Percentiles rank a stretch among this genome's conserved stretches.
These are phyloP conservation scores for Lasioglossum oenotherae DNA, from an alignment of 2,888 invertebrate species.

Conservation along the genomic window DNA sequence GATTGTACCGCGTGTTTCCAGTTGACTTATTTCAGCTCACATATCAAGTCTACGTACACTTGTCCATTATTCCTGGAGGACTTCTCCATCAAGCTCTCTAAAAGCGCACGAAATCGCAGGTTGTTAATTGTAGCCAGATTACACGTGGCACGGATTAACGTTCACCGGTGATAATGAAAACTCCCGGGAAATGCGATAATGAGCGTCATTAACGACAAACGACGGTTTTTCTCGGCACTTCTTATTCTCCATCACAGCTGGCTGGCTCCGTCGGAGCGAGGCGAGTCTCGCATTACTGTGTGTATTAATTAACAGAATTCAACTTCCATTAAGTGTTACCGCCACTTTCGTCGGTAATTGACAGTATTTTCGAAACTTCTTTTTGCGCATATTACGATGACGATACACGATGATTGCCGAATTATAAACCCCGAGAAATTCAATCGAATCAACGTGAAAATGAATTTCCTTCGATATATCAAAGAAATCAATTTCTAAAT, in stretches of 20 bases:
- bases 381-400: neutral
- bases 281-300: neutral
- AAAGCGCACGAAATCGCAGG: slow-evolving; percentile 7
- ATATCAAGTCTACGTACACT: neutral
- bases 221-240: slow-evolving; percentile 35
- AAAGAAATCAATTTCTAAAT: neutral
- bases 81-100: neutral
- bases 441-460: neutral
- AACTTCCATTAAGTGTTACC: slow-evolving; percentile 9
- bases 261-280: neutral
- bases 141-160: slow-evolving; percentile 19
- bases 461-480: neutral
- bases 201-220: slow-evolving; percentile 40
- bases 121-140: slow-evolving; percentile 31
- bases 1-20: neutral
- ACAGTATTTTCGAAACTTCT: neutral
- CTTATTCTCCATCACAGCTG: slow-evolving; percentile 21
- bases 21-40: neutral
- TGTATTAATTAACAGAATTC: slow-evolving; percentile 45
- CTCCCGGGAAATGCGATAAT: slow-evolving; percentile 34
- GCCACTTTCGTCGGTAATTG: neutral
- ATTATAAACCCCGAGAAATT: neutral
- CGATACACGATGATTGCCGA: too few species aligned
- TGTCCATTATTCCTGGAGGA: slow-evolving; percentile 1
- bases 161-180: slow-evolving; percentile 39